Evolutionary conservation across 2,888 invertebrate species (phyloP).

Genomic region (Hoplodrina ambigua): DNA sequence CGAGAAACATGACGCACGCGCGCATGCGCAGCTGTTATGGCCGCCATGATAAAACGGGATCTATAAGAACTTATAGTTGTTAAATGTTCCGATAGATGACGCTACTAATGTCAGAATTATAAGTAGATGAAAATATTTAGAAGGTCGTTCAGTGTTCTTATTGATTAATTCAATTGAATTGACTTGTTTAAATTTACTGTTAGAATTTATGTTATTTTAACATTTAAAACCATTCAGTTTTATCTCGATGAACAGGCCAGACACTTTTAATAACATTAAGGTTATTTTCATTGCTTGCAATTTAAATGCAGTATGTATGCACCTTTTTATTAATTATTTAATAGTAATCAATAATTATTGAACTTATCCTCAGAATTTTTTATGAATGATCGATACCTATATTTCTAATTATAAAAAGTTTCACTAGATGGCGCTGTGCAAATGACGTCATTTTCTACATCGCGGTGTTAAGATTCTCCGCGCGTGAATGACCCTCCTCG

Average conservation of each 20-base stretch:
- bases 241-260: not conserved
- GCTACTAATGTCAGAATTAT: not conserved
- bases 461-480: constrained; percentile 51
- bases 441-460: constrained; percentile 42
- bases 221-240: too few species aligned
- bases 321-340: too few species aligned
- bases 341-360: not conserved
- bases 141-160: not conserved
- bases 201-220: too few species aligned
- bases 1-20: not conserved
- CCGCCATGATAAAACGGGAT: constrained; percentile 23
- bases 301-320: too few species aligned
- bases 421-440: constrained; percentile 40
- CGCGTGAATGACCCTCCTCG: constrained; percentile 28
- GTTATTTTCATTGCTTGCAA: not conserved
- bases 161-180: not conserved
- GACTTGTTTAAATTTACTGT: not conserved
- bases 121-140: not conserved
- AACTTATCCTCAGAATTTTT: not conserved
- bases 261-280: not conserved
- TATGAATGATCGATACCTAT: not conserved
- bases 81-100: constrained; percentile 24
- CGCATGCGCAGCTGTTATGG: not conserved
- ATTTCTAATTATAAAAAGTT: not conserved
- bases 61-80: constrained; percentile 16